Base-by-base conservation (phyloP, 92 coral and sea anemone species). In the Actinernus sp. region DNA sequence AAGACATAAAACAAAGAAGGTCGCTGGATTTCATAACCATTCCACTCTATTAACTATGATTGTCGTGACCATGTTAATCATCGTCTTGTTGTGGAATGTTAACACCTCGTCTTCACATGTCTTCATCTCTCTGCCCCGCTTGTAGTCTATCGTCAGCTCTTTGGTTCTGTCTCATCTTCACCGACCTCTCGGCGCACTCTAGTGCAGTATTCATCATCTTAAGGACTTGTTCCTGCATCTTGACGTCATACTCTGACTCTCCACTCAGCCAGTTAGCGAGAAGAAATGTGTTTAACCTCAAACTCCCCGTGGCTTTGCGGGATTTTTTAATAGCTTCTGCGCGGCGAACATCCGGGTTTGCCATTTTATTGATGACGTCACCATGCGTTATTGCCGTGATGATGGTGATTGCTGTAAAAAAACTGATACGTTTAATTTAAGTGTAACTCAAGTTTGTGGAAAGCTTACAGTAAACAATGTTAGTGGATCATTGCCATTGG, bases 171-270 rank as follows among this genome's bases (percentile, higher is more conserved):
- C 94, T 75, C 38, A 74, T 56, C 61, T 79, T 71, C 27, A 88
- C 85, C 8, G 94, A 88, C 2, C 83, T 46, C 58, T 88, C 94
- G 21, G 85, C 94, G 50, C 94, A 83, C 24, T 44, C 68, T 19
- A 88, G 83, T 8, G 94, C 90, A 20, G 68, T 66, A 27, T 77
- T 57, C 31, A 88, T 26, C 94, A 83, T 76, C 25, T 29, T 60
- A 17, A 83, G 55, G 18, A 88, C 82, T 0, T 54, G 55, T 12
- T 63, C 51, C 49, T 78, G 63, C 25, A 61, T 52, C 8, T 0
- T 40, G 26, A 49, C 83, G 65, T 77, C 79, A 67, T 84, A 73
- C 7, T 66, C 30, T 9, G 57, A 49, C 41, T 77, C 26, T 4
- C 64, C 54, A 26, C 56, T 46, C 27, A 67, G 61, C 94, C 94